A percentile compares a stretch with the other conserved stretches of the same genome.
Evolutionary conservation across 2,888 invertebrate genomes (phyloP).

Genomic region (Digitonthophagus gazella): DNA sequence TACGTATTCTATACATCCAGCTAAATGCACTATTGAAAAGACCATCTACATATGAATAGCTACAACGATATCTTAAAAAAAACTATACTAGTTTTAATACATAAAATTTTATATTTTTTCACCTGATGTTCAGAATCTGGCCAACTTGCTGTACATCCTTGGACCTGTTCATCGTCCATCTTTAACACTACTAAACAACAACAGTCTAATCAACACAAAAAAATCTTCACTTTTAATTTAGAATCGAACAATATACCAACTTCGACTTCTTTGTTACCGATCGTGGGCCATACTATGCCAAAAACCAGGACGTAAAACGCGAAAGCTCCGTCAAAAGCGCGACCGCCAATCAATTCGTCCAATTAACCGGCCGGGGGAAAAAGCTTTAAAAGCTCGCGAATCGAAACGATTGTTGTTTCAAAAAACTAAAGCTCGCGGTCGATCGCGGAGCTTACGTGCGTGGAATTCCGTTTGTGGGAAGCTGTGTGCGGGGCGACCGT

Average conservation of each 20-base stretch:
- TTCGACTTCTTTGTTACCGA: too few species aligned
- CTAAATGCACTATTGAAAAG: too few species aligned
- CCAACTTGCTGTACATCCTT: slow-evolving; percentile 45
- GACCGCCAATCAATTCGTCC: background rate
- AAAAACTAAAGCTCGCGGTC: background rate
- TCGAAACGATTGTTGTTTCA: background rate
- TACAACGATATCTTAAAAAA: background rate
- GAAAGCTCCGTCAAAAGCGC: background rate
- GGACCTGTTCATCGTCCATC: slow-evolving; percentile 33
- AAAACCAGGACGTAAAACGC: too few species aligned
- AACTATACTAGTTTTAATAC: background rate
- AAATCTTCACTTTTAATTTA: slow-evolving; percentile 13
- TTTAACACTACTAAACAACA: slow-evolving; percentile 4
- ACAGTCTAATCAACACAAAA: too few species aligned
- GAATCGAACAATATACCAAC: background rate
- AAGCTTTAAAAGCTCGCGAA: background rate
- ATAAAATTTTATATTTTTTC: slow-evolving; percentile 22
- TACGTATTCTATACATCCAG: too few species aligned
- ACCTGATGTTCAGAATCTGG: slow-evolving; percentile 48
- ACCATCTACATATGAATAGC: background rate
- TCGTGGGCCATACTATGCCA: too few species aligned
- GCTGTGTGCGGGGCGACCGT: background rate
- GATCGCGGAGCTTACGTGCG: background rate
- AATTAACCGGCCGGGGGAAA: background rate
- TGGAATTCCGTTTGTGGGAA: background rate